A percentile compares a stretch with the other conserved stretches of the same genome.
phyloP scores from a whole-genome alignment of 2,888 invertebrate genomes.

The Temnothorax ravouxi region DNA sequence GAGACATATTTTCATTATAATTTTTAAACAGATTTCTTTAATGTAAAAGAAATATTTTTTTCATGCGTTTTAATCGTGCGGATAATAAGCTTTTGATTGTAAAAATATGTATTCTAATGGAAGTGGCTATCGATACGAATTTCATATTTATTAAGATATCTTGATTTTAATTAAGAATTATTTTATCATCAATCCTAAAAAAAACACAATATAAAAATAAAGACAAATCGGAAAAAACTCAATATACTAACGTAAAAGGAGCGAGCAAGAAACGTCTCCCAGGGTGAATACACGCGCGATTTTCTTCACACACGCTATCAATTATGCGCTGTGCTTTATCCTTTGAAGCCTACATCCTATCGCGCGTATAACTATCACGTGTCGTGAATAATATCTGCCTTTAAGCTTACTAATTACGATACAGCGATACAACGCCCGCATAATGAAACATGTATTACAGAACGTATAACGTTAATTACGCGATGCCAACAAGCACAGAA shows the following conservation, averaged over 20 bases:
- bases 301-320: conserved; percentile 12
- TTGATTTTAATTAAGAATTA: conserved; percentile 71
- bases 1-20: not conserved
- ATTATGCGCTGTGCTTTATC: conserved; percentile 21
- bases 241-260: conserved; percentile 17
- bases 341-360: conserved; percentile 21
- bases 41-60: not conserved
- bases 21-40: not conserved
- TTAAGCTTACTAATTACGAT: conserved; percentile 56
- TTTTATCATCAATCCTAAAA: conserved; percentile 32
- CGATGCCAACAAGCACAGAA: conserved; percentile 50
- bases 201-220: not conserved
- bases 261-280: not conserved
- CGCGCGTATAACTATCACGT: conserved; percentile 41
- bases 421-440: conserved; percentile 48
- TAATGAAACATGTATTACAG: conserved; percentile 55
- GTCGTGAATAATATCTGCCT: conserved; percentile 56
- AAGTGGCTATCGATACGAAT: conserved; percentile 59
- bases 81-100: not conserved
- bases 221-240: conserved; percentile 18
- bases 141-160: conserved; percentile 66
- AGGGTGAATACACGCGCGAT: not conserved
- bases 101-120: conserved; percentile 53
- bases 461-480: conserved; percentile 54
- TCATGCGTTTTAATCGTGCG: conserved; percentile 43